Conservation (phyloP, 1,140 invertebrate genomes). For the Parapsyche elsis region DNA sequence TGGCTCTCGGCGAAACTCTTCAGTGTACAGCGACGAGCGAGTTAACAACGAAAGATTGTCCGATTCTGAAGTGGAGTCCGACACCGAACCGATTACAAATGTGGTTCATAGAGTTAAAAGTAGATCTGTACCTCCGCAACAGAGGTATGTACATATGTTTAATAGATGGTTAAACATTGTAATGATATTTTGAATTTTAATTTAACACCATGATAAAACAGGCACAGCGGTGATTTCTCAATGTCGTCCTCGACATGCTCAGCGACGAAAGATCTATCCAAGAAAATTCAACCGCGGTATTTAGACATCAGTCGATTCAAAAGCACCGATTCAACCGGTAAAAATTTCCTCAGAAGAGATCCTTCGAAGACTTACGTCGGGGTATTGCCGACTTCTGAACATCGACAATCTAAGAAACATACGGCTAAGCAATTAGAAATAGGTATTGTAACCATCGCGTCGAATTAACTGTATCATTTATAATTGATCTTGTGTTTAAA, state of each 20-base stretch:
- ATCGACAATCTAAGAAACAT: conserved; percentile 57
- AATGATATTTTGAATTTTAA: neutral
- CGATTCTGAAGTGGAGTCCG: conserved; percentile 46
- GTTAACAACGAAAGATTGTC: conserved; percentile 31
- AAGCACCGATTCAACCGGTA: conserved; percentile 61
- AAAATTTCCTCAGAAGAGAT: conserved; percentile 68
- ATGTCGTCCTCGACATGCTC: conserved; percentile 65
- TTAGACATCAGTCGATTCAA: conserved; percentile 72
- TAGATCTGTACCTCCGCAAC: conserved; percentile 51
- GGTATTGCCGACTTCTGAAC: conserved; percentile 57
- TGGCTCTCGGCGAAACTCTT: conserved; percentile 64
- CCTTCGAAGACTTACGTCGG: conserved; percentile 70
- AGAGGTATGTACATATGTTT: conserved; percentile 42
- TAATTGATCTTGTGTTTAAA: neutral
- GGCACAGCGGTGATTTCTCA: conserved; percentile 66
- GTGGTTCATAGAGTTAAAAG: conserved; percentile 47
- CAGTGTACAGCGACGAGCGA: conserved; percentile 57
- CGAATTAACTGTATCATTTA: no score
- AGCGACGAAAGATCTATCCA: conserved; percentile 57
- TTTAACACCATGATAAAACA: conserved; percentile 43
- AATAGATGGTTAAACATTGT: neutral
- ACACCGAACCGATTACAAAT: conserved; percentile 41
- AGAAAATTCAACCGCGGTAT: conserved; percentile 65
- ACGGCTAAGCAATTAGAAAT: conserved; percentile 62
- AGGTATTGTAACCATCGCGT: conserved; percentile 61